Percentiles rank a stretch among this genome's conserved stretches.
Evolutionary conservation across 2,113 vertebrate genomes (phyloP).

Genomic region (Petrocephalus zakoni): DNA sequence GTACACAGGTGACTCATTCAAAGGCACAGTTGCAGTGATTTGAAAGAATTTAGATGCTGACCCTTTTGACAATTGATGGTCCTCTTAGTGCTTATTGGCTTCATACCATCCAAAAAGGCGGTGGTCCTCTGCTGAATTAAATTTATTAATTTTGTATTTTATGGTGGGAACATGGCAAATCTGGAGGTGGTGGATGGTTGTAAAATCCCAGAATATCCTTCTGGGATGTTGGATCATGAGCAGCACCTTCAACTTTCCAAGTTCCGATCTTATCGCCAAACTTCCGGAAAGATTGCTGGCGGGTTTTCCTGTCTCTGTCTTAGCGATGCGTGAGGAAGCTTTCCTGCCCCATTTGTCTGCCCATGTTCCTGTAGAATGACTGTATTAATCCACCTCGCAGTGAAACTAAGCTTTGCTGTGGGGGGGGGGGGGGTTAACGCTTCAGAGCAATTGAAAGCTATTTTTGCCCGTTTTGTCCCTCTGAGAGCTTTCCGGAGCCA

Average conservation of each 20-base stretch:
- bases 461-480: conserved; percentile 68
- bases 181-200: neutral
- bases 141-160: neutral
- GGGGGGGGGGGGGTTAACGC: conserved; percentile 36
- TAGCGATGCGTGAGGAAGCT: neutral
- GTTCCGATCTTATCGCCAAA: too few relatives aligned
- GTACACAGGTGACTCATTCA: neutral
- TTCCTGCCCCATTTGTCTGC: neutral
- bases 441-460: conserved; percentile 72
- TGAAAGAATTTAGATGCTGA: neutral
- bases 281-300: neutral
- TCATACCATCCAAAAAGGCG: neutral
- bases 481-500: conserved; percentile 68
- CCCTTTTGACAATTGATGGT: neutral
- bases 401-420: conserved; percentile 58
- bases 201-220: neutral
- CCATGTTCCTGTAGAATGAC: conserved; percentile 52
- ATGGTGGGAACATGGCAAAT: neutral
- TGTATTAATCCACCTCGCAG: conserved; percentile 71
- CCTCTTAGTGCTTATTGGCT: neutral
- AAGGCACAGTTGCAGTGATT: neutral
- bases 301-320: neutral
- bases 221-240: neutral
- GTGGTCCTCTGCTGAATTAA: neutral
- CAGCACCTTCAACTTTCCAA: neutral